phyloP scores from a whole-genome alignment of 2,888 invertebrate genomes.

The Lydus trimaculatus region DNA sequence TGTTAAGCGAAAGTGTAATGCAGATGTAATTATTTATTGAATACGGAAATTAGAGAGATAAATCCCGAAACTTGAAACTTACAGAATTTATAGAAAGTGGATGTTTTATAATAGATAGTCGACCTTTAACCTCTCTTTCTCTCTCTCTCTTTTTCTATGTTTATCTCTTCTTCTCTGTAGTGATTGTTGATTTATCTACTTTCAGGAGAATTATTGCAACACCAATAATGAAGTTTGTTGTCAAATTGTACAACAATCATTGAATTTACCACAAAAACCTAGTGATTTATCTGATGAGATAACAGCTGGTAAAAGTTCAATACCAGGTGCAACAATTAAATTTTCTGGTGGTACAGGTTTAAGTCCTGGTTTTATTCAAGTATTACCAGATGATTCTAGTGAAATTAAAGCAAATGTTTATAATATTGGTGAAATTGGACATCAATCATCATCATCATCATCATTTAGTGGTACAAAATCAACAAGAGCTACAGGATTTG shows the following conservation, averaged over 20 bases:
- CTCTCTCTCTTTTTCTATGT: constrained; percentile 12
- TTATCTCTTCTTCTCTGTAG: too few species aligned
- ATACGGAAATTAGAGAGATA: constrained; percentile 15
- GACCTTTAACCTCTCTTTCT: not conserved
- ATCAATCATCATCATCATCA: constrained; percentile 11
- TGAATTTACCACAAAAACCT: not conserved
- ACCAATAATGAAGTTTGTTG: constrained; percentile 43
- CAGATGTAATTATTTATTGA: not conserved
- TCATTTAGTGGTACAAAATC: constrained; percentile 51
- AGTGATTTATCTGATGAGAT: constrained; percentile 29
- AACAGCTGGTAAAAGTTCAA: constrained; percentile 50
- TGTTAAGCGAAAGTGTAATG: constrained; percentile 17
- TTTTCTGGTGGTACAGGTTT: constrained; percentile 45
- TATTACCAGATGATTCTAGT: constrained; percentile 38
- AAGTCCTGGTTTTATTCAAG: constrained; percentile 50
- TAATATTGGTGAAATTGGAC: constrained; percentile 52
- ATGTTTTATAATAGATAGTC: constrained; percentile 11
- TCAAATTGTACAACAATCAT: constrained; percentile 25
- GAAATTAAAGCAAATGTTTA: constrained; percentile 45
- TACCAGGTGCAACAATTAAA: constrained; percentile 47
- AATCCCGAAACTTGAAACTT: not conserved
- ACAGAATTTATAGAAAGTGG: not conserved
- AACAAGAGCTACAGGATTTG: constrained; percentile 47
- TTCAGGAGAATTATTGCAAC: constrained; percentile 32
- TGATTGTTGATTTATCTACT: too few species aligned